phyloP scores from a whole-genome alignment of 2,113 vertebrate genomes.

The Balaeniceps rex region DNA sequence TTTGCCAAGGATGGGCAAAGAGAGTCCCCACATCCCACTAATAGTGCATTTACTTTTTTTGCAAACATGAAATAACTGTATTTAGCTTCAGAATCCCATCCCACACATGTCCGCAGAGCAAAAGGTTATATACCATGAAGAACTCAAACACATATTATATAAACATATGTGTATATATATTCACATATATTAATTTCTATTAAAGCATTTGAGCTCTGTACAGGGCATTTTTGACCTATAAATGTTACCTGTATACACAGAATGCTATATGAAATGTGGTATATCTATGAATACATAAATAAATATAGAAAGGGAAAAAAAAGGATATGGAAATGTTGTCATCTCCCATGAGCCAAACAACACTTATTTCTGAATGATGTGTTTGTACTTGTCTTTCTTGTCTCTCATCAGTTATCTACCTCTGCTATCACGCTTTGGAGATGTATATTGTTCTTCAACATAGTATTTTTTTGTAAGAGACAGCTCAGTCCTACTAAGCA shows the following conservation, averaged over 20 bases:
- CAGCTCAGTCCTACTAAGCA: slow-evolving; percentile 43
- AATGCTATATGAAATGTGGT: neutral
- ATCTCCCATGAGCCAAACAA: slow-evolving; percentile 24
- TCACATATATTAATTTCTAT: neutral
- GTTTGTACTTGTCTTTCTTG: slow-evolving; percentile 46
- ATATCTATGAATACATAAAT: neutral
- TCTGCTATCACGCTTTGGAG: slow-evolving; percentile 8
- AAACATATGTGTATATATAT: neutral
- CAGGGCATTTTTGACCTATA: neutral
- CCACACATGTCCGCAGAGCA: neutral
- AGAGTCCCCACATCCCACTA: neutral
- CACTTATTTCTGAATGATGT: slow-evolving; percentile 47
- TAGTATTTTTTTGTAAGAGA: slow-evolving; percentile 34
- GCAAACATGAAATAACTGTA: neutral
- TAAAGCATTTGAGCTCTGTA: neutral
- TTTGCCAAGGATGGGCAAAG: neutral
- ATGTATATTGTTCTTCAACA: slow-evolving; percentile 32
- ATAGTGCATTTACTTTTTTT: neutral
- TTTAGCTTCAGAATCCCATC: neutral
- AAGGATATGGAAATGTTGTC: neutral
- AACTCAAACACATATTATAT: neutral
- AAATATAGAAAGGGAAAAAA: neutral
- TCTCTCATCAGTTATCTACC: slow-evolving; percentile 3
- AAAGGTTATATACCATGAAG: neutral
- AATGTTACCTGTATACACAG: neutral